Evolutionary conservation across 1,140 invertebrate species (phyloP).

Genomic region (Drosophila orosa): DNA sequence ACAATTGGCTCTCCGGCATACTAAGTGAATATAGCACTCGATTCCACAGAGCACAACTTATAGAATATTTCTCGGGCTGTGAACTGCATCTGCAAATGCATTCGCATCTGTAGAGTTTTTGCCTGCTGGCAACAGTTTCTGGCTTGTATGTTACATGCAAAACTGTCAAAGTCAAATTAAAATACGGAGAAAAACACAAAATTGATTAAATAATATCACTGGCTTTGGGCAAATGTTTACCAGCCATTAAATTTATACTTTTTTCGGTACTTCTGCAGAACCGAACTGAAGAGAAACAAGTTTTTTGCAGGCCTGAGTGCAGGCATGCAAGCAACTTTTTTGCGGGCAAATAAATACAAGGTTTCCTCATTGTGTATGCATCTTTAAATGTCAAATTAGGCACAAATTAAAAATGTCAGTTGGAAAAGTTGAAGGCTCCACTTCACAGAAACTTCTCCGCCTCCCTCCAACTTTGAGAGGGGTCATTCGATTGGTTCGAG

Average conservation of each 20-base stretch:
- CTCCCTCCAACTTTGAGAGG: constrained; percentile 6
- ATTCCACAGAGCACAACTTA: constrained; percentile 31
- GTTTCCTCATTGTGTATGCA: constrained; percentile 3
- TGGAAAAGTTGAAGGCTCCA: constrained; percentile 49
- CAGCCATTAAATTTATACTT: constrained; percentile 15
- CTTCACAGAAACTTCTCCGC: constrained; percentile 1
- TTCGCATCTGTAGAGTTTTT: constrained; percentile 5
- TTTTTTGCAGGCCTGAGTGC: constrained; percentile 31
- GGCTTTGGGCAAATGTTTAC: constrained; percentile 4
- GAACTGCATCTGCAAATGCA: constrained; percentile 10
- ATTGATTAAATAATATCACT: constrained; percentile 2
- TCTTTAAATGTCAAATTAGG: constrained; percentile 74
- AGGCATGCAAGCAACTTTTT: constrained; percentile 37
- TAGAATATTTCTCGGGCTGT: constrained; percentile 15
- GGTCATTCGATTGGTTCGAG: constrained; percentile 26
- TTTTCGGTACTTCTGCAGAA: background rate
- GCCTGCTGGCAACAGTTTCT: constrained; percentile 8
- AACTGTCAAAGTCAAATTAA: constrained; percentile 7
- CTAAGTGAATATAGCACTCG: constrained; percentile 64
- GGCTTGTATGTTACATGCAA: constrained; percentile 1
- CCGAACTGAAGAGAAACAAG: constrained; percentile 21
- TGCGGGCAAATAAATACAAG: constrained; percentile 12
- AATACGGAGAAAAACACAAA: background rate
- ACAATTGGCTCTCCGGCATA: constrained; percentile 59
- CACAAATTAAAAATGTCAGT: constrained; percentile 73